phyloP scores from a whole-genome alignment of 1,140 invertebrate species.

The Melitaea cinxia region DNA sequence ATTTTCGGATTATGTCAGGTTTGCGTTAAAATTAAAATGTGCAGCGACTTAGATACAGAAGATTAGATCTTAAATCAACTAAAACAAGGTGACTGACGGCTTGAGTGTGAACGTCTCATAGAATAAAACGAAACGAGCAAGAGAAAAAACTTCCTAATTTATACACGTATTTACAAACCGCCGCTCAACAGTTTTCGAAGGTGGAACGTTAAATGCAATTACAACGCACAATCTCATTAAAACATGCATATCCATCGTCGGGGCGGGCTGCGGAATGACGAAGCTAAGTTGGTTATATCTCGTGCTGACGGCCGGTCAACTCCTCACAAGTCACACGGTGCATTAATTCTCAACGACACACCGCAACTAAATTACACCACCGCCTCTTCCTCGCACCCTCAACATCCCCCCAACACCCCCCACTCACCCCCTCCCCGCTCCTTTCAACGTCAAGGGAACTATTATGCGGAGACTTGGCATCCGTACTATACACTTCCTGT shows the following conservation, averaged over 20 bases:
- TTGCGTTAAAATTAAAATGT: too few species aligned
- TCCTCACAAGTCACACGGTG: slow-evolving; percentile 33
- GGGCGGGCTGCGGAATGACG: not conserved
- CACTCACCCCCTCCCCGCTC: slow-evolving; percentile 14
- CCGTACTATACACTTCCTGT: slow-evolving; percentile 30
- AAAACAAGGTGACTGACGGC: too few species aligned
- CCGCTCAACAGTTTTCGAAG: too few species aligned
- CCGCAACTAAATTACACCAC: slow-evolving; percentile 52
- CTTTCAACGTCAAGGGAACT: slow-evolving; percentile 35
- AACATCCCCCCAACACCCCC: slow-evolving; percentile 16
- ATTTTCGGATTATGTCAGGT: too few species aligned
- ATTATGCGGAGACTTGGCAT: slow-evolving; percentile 43
- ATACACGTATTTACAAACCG: too few species aligned
- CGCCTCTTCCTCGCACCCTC: slow-evolving; percentile 20
- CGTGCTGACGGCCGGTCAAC: slow-evolving; percentile 28
- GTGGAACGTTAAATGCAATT: not conserved
- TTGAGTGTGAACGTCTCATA: too few species aligned
- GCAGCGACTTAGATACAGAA: too few species aligned
- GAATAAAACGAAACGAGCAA: too few species aligned
- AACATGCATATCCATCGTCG: slow-evolving; percentile 25
- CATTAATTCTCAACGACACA: slow-evolving; percentile 51
- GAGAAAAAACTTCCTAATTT: too few species aligned
- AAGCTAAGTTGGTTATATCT: slow-evolving; percentile 5
- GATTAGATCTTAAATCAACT: too few species aligned
- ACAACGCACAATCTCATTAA: slow-evolving; percentile 3